Conservation (phyloP, 2,797 vertebrate genomes). For the Malurus leucopterus region DNA sequence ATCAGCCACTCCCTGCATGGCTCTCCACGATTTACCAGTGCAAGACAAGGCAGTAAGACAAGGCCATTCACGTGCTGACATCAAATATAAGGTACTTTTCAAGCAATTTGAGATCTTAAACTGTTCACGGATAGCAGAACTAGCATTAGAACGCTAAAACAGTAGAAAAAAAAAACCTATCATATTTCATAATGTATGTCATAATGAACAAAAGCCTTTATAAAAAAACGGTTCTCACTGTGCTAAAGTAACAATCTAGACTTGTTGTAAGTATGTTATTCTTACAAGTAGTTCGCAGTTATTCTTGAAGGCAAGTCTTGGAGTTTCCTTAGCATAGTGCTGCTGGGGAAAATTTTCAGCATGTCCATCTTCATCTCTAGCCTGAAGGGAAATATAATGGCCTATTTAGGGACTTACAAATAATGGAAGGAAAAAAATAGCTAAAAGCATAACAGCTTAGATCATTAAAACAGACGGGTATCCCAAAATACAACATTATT, state of each 20-base stretch:
- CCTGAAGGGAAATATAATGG: slow-evolving; percentile 99
- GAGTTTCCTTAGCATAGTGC: slow-evolving; percentile 99
- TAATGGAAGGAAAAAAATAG: slow-evolving; percentile 80
- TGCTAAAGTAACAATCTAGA: slow-evolving; percentile 86
- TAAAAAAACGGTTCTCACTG: slow-evolving; percentile 74
- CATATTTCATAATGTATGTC: slow-evolving; percentile 77
- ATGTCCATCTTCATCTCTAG: slow-evolving; percentile 98
- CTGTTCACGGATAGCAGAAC: slow-evolving; percentile 73
- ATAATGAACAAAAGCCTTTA: slow-evolving; percentile 76
- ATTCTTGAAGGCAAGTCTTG: slow-evolving; percentile 99
- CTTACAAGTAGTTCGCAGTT: slow-evolving; percentile 99
- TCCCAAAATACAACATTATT: slow-evolving; percentile 78
- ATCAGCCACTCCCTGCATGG: slow-evolving; percentile 31
- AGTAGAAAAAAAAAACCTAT: slow-evolving; percentile 45
- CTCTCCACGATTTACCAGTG: slow-evolving; percentile 25
- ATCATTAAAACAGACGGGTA: slow-evolving; percentile 79
- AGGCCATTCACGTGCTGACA: slow-evolving; percentile 69
- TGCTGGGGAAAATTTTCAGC: slow-evolving; percentile 97
- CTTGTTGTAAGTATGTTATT: slow-evolving; percentile 91
- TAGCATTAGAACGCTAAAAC: slow-evolving; percentile 71
- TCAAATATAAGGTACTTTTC: slow-evolving; percentile 69
- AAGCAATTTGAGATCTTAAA: slow-evolving; percentile 73
- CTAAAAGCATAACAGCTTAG: slow-evolving; percentile 81
- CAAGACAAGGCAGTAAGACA: slow-evolving; percentile 55
- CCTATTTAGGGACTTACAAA: slow-evolving; percentile 99